Evolutionary conservation across 2,888 invertebrate species (phyloP).

Genomic region (Steinernema carpocapsae): DNA sequence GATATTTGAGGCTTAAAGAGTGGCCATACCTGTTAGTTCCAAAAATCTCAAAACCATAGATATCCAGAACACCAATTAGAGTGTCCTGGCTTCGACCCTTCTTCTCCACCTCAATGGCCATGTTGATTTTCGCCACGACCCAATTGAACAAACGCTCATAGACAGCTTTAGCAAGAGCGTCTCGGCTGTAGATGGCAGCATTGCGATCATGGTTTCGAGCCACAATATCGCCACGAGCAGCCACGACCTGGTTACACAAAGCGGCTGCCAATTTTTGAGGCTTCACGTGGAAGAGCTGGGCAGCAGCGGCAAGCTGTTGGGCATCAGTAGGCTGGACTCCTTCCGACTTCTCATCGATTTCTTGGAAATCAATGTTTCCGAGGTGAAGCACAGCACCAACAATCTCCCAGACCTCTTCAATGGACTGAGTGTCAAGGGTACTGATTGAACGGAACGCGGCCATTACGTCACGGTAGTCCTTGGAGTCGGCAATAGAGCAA

Average conservation of each 20-base stretch:
- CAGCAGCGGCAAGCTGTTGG: constrained; percentile 72
- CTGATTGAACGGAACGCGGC: constrained; percentile 53
- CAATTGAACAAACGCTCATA: constrained; percentile 92
- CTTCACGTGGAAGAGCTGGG: constrained; percentile 76
- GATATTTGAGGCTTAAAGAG: constrained; percentile 17
- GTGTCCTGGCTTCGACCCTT: constrained; percentile 76
- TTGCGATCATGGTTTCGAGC: constrained; percentile 84
- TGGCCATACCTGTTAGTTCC: constrained; percentile 82
- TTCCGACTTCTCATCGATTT: constrained; percentile 38
- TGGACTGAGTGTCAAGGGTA: constrained; percentile 45
- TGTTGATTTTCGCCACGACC: constrained; percentile 90
- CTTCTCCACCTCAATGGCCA: constrained; percentile 75
- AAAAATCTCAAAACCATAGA: constrained; percentile 98
- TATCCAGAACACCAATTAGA: constrained; percentile 92
- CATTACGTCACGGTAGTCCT: constrained; percentile 57
- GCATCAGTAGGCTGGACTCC: constrained; percentile 27
- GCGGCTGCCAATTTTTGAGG: constrained; percentile 78
- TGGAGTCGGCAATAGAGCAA: constrained; percentile 53
- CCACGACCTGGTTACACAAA: constrained; percentile 85
- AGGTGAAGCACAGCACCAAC: constrained; percentile 88
- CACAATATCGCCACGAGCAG: constrained; percentile 89
- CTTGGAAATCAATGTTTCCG: constrained; percentile 72
- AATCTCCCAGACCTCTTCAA: constrained; percentile 79
- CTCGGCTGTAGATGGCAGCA: constrained; percentile 85
- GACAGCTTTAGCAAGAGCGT: constrained; percentile 85